phyloP scores from a whole-genome alignment of 2,113 vertebrate species.

The Copsychus sechellarum region DNA sequence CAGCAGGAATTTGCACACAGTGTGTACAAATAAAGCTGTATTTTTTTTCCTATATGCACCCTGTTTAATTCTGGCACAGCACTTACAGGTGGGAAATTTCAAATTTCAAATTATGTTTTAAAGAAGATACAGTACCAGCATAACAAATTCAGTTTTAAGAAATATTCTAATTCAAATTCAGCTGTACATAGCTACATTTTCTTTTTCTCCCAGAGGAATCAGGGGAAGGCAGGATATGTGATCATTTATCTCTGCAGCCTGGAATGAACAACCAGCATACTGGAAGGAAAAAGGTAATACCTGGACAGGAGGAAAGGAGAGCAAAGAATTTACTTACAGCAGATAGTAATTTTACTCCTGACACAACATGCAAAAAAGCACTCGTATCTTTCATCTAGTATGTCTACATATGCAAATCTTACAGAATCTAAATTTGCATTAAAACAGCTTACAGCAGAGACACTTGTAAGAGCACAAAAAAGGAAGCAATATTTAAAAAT shows the following conservation, averaged over 20 bases:
- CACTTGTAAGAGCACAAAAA: not conserved
- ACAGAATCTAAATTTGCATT: not conserved
- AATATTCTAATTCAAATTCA: not conserved
- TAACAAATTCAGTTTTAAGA: not conserved
- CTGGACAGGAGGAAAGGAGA: not conserved
- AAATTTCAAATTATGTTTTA: not conserved
- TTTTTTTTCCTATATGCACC: not conserved
- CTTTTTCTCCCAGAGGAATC: not conserved
- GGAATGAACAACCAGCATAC: not conserved
- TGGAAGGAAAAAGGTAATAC: not conserved
- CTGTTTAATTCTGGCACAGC: not conserved
- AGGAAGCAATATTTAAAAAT: not conserved
- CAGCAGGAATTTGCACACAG: not conserved
- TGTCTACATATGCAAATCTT: not conserved
- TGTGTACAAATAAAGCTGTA: not conserved
- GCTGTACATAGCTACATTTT: not conserved
- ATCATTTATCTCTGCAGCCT: not conserved
- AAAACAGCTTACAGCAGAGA: not conserved
- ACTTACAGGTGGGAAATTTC: not conserved
- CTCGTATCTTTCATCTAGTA: not conserved
- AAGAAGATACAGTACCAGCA: not conserved
- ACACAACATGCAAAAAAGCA: not conserved
- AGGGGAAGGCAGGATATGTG: not conserved
- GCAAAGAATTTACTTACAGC: not conserved
- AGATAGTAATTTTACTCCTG: not conserved